Conservation (phyloP, 2,113 vertebrate species). For the Meleagris gallopavo region DNA sequence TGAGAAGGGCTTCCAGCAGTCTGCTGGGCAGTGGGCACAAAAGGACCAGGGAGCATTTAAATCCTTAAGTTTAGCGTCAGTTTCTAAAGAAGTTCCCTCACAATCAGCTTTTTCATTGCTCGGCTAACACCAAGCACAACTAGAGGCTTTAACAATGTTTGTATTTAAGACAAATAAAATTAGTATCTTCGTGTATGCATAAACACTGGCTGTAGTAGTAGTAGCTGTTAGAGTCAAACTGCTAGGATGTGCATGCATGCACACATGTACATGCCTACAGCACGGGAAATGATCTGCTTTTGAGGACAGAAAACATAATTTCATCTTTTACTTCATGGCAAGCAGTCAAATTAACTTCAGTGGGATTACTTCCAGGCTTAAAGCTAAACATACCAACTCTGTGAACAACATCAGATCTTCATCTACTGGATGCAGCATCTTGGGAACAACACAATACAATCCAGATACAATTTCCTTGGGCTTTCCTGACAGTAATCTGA, state of each 20-base stretch:
- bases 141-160: not conserved
- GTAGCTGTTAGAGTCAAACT: not conserved
- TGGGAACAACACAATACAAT: not conserved
- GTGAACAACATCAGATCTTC: not conserved
- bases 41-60: not conserved
- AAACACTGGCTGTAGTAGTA: not conserved
- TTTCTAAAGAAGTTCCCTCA: not conserved
- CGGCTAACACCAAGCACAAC: too few relatives aligned
- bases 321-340: not conserved
- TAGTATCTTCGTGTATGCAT: rapidly evolving
- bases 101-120: not conserved
- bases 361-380: not conserved
- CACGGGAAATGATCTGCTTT: not conserved
- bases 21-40: not conserved
- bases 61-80: not conserved
- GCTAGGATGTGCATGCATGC: not conserved
- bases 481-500: not conserved
- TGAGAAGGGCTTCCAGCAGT: not conserved
- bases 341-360: not conserved
- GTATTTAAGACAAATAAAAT: not conserved
- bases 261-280: not conserved
- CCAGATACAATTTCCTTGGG: not conserved
- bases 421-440: not conserved
- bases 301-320: not conserved
- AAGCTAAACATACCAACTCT: rapidly evolving